These are phyloP conservation scores for Tricholaema leucomelas DNA, from an alignment of 2,113 vertebrate species.

Conservation along the genomic window DNA sequence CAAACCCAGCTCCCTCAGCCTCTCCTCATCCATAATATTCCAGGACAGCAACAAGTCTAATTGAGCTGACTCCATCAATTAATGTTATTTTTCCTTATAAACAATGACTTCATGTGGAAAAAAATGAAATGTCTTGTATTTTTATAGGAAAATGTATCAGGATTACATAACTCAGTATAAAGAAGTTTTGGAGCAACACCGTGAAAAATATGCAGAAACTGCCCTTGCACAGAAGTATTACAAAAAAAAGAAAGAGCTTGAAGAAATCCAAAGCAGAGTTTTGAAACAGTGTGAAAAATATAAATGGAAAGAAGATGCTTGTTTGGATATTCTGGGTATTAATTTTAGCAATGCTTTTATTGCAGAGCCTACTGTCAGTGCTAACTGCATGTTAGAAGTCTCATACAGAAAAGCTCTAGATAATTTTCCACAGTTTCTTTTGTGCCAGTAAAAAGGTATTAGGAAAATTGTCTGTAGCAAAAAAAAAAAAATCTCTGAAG, in stretches of 20 bases:
- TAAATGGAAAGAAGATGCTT: slow-evolving; percentile 59
- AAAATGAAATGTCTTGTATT: not conserved
- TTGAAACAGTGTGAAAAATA: slow-evolving; percentile 63
- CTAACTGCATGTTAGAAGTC: not conserved
- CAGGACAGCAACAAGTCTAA: not conserved
- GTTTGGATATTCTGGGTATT: slow-evolving; percentile 72
- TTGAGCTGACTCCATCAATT: not conserved
- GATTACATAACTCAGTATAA: slow-evolving; percentile 69
- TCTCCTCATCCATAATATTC: not conserved
- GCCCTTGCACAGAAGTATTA: slow-evolving; percentile 69
- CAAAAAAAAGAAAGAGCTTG: slow-evolving; percentile 70
- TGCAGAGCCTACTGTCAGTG: not conserved
- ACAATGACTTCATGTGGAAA: not conserved
- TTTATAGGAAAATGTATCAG: slow-evolving; percentile 76
- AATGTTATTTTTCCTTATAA: not conserved
- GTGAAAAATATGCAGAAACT: slow-evolving; percentile 69
- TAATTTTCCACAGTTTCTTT: not conserved
- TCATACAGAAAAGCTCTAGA: not conserved
- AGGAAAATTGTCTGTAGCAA: not conserved
- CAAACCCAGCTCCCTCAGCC: too few relatives aligned
- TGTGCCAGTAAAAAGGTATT: not conserved
- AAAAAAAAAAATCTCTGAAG: not conserved
- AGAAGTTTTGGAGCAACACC: slow-evolving; percentile 70
- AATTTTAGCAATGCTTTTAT: not conserved
- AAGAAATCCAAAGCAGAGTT: slow-evolving; percentile 72